These are phyloP conservation scores for Panthera uncia DNA, from an alignment of 2,113 vertebrate genomes.

Conservation along the genomic window DNA sequence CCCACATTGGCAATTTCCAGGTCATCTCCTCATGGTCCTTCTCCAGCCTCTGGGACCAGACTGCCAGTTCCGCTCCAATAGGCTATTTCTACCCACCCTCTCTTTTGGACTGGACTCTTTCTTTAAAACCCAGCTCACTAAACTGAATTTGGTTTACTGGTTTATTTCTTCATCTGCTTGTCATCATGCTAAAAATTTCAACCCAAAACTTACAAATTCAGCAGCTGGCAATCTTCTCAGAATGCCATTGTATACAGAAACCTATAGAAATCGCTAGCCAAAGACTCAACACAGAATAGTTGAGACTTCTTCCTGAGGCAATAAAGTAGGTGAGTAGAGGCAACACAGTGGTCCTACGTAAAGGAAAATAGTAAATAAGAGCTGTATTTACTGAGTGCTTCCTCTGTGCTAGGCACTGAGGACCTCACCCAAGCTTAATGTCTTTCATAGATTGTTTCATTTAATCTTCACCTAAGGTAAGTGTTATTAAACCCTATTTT, in stretches of 20 bases:
- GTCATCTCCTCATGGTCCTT: background rate
- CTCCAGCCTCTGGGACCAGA: background rate
- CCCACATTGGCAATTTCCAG: background rate
- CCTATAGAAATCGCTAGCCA: background rate
- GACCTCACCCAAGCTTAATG: background rate
- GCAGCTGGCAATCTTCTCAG: background rate
- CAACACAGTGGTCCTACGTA: background rate
- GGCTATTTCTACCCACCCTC: background rate
- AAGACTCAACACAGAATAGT: background rate
- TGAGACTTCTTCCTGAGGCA: background rate
- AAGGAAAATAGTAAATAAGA: background rate
- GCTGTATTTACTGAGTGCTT: background rate
- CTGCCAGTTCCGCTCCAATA: background rate
- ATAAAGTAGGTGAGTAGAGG: background rate
- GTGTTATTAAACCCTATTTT: background rate
- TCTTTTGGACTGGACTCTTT: background rate
- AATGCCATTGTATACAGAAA: background rate
- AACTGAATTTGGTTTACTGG: background rate
- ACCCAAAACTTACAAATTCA: background rate
- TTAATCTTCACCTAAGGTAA: slow-evolving; percentile 5
- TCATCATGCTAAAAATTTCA: slow-evolving; percentile 9
- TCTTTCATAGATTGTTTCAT: background rate
- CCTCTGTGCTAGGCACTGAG: background rate
- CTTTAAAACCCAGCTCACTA: background rate
- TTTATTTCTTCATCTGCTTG: slow-evolving; percentile 31